Conservation (phyloP, 2,113 vertebrate genomes). For the Pipa parva region DNA sequence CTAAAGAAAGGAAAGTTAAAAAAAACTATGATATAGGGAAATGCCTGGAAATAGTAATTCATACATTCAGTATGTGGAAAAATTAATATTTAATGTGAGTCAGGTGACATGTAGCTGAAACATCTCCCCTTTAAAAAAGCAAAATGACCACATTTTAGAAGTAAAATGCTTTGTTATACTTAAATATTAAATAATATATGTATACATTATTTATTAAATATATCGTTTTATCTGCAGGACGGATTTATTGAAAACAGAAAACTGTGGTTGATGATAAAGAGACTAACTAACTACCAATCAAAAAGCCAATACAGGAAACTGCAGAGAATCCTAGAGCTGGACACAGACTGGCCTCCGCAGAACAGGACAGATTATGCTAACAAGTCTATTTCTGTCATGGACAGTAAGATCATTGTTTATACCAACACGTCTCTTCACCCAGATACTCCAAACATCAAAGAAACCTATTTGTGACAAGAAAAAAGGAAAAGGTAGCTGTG, state of each 20-base stretch:
- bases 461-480: neutral
- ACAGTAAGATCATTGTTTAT: neutral
- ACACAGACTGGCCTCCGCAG: slow-evolving; percentile 48
- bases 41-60: too few species aligned
- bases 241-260: slow-evolving; percentile 46
- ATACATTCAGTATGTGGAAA: too few species aligned
- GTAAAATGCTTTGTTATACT: too few species aligned
- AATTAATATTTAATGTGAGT: too few species aligned
- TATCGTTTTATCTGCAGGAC: slow-evolving; percentile 46
- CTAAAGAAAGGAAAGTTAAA: too few species aligned
- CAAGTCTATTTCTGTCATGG: neutral
- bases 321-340: slow-evolving; percentile 51
- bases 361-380: slow-evolving; percentile 44
- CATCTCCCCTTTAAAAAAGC: too few species aligned
- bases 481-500: too few species aligned
- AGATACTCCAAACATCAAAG: neutral
- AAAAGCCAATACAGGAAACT: slow-evolving; percentile 52
- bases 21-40: too few species aligned
- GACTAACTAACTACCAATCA: slow-evolving; percentile 46
- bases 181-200: too few species aligned
- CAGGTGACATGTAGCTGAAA: too few species aligned
- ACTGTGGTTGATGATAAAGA: slow-evolving; percentile 58
- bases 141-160: too few species aligned
- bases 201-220: neutral
- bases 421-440: neutral